A percentile compares a stretch with the other conserved stretches of the same genome.
Evolutionary conservation across 2,888 invertebrate genomes (phyloP).

Genomic region (Patella ulyssiponensis): DNA sequence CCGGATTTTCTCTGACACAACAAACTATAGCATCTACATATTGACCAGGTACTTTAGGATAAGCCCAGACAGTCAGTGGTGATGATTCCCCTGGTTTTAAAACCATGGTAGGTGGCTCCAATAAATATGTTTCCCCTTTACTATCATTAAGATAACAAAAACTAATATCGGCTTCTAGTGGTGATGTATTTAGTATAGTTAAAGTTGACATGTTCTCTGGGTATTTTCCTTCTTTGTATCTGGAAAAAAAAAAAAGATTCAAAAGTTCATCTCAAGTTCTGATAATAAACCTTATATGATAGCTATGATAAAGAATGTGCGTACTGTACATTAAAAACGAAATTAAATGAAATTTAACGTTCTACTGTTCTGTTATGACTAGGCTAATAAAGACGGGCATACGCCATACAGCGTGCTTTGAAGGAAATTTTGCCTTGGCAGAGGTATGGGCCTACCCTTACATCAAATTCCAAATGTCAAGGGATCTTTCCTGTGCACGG

Average conservation of each 20-base stretch:
- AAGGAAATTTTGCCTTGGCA: too few species aligned
- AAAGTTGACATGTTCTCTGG: constrained; percentile 71
- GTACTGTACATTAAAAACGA: too few species aligned
- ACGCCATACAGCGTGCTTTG: too few species aligned
- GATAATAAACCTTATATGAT: too few species aligned
- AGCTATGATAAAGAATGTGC: too few species aligned
- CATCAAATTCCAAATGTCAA: too few species aligned
- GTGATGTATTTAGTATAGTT: constrained; percentile 70
- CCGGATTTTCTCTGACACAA: constrained; percentile 72
- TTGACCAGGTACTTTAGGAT: constrained; percentile 67
- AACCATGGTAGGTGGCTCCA: constrained; percentile 71
- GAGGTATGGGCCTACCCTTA: too few species aligned
- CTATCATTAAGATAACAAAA: constrained; percentile 72
- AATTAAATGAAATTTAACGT: too few species aligned
- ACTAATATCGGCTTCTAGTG: constrained; percentile 70
- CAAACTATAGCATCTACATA: constrained; percentile 71
- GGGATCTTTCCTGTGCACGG: too few species aligned
- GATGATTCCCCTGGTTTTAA: constrained; percentile 70
- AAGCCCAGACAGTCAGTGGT: constrained; percentile 70
- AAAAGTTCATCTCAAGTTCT: too few species aligned
- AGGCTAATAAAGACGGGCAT: too few species aligned
- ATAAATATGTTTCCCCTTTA: constrained; percentile 69
- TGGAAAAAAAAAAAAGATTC: constrained; percentile 28
- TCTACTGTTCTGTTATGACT: too few species aligned
- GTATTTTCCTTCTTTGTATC: constrained; percentile 68